phyloP scores from a whole-genome alignment of 2,113 vertebrate genomes.

The Rhabdomys dilectus region DNA sequence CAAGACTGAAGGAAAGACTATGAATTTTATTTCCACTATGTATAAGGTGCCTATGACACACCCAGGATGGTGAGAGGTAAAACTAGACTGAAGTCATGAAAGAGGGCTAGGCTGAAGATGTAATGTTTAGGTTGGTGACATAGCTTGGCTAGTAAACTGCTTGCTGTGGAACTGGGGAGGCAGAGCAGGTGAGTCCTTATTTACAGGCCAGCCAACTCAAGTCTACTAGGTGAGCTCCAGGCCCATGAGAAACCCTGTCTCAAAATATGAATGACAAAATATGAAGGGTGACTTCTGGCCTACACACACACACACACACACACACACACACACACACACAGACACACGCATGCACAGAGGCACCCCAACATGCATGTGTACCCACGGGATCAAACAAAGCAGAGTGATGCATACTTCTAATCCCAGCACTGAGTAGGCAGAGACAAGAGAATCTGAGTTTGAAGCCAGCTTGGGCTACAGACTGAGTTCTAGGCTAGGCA shows the following conservation, averaged over 20 bases:
- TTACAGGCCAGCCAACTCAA: neutral
- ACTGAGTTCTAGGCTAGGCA: neutral
- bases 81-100: neutral
- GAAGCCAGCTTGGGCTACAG: neutral
- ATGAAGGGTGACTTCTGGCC: neutral
- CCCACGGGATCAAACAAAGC: neutral
- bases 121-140: neutral
- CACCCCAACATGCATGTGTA: no score
- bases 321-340: neutral
- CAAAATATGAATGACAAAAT: neutral
- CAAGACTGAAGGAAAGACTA: constrained; percentile 31
- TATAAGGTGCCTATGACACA: neutral
- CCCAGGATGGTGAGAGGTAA: neutral
- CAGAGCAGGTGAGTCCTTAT: no score
- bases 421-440: neutral
- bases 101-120: neutral
- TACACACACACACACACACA: neutral
- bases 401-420: neutral
- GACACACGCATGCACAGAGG: neutral
- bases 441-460: neutral
- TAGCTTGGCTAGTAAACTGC: neutral
- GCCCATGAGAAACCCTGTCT: neutral
- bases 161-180: neutral
- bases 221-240: neutral
- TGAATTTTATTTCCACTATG: neutral